A percentile compares a stretch with the other conserved stretches of the same genome.
Conservation (phyloP, 2,888 invertebrate genomes). For the Leptinotarsa tumamoca region DNA sequence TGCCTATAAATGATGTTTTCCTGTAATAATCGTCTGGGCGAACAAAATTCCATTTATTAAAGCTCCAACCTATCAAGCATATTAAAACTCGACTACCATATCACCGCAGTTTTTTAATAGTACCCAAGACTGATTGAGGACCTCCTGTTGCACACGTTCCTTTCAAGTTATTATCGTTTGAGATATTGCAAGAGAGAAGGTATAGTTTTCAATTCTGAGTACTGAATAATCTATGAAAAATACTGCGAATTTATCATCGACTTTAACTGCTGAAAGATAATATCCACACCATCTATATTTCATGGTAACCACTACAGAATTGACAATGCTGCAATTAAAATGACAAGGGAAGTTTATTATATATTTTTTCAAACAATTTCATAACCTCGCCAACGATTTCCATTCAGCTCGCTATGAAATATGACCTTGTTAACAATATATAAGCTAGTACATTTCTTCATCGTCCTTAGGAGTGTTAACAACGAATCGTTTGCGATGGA, state of each 20-base stretch:
- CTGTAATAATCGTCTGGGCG: too few relatives aligned
- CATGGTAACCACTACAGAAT: constrained; percentile 34
- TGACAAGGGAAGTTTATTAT: constrained; percentile 39
- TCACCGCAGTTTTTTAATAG: too few relatives aligned
- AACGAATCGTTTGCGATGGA: neutral
- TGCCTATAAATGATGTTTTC: too few relatives aligned
- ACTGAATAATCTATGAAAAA: neutral
- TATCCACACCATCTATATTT: constrained; percentile 30
- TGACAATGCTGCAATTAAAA: constrained; percentile 44
- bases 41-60: too few relatives aligned
- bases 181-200: neutral
- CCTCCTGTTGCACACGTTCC: neutral
- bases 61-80: too few relatives aligned
- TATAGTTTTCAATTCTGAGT: neutral
- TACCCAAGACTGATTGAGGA: too few relatives aligned
- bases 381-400: constrained; percentile 8
- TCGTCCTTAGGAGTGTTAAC: constrained; percentile 1
- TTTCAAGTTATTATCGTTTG: neutral
- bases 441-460: constrained; percentile 9
- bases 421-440: constrained; percentile 12
- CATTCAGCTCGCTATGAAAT: neutral
- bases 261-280: constrained; percentile 21
- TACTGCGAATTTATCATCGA: constrained; percentile 9
- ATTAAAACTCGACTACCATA: too few relatives aligned
- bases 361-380: constrained; percentile 31